Evolutionary conservation across 1,140 invertebrate species (phyloP).

Genomic region (Drosophila micromelanica): DNA sequence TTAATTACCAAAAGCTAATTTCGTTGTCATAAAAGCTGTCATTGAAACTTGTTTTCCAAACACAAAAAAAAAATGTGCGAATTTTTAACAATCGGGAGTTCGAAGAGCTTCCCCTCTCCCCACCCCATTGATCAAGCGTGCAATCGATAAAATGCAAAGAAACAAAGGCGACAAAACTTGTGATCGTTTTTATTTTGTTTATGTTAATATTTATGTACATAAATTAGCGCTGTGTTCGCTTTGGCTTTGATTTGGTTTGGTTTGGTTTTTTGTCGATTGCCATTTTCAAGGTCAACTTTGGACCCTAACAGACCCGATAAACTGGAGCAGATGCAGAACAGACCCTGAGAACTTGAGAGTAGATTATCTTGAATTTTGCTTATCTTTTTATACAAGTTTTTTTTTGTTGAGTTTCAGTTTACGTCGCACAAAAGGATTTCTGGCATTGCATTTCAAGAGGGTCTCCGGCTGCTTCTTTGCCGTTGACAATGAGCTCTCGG

Average conservation of each 20-base stretch:
- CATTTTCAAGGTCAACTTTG: constrained; percentile 33
- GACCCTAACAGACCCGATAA: not conserved
- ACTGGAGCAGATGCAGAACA: constrained; percentile 21
- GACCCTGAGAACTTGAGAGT: constrained; percentile 20
- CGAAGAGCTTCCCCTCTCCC: not conserved
- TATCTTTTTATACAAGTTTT: not conserved
- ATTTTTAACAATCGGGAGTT: constrained; percentile 33
- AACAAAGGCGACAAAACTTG: constrained; percentile 30
- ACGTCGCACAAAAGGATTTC: constrained; percentile 61
- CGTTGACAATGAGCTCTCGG: constrained; percentile 70
- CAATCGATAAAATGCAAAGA: constrained; percentile 7
- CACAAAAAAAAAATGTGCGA: constrained; percentile 53
- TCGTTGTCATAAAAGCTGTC: constrained; percentile 36
- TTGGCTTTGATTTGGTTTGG: not conserved
- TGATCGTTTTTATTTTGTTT: constrained; percentile 36
- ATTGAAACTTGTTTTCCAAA: constrained; percentile 54
- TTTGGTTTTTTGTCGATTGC: constrained; percentile 19
- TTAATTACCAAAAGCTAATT: constrained; percentile 19
- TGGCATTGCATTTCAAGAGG: constrained; percentile 48
- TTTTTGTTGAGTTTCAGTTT: constrained; percentile 44
- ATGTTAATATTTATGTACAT: constrained; percentile 14
- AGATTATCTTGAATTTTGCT: not conserved
- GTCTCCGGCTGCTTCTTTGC: constrained; percentile 4
- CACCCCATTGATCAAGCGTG: not conserved
- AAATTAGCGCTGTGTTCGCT: constrained; percentile 8